Percentiles rank a stretch among this genome's conserved stretches.
Conservation (phyloP, 2,797 vertebrate genomes). For the Spinus olivaceus region DNA sequence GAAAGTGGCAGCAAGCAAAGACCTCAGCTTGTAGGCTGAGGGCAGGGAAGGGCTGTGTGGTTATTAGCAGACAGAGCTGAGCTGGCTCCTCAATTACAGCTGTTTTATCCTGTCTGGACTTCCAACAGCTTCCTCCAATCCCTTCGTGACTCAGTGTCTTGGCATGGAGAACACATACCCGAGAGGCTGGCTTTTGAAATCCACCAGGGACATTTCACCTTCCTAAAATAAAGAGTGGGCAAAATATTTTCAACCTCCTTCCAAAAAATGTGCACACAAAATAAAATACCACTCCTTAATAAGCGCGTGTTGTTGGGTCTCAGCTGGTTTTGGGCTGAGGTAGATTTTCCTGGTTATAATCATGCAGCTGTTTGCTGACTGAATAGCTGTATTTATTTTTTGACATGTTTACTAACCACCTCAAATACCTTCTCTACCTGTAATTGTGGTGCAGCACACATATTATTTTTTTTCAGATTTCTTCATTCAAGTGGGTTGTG, state of each 20-base stretch:
- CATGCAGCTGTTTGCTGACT: constrained; percentile 48
- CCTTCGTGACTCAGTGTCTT: constrained; percentile 59
- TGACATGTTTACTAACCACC: constrained; percentile 62
- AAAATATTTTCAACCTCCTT: constrained; percentile 50
- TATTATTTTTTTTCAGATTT: constrained; percentile 15
- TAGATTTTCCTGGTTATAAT: constrained; percentile 60
- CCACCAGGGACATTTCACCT: constrained; percentile 48
- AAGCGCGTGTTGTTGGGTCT: neutral
- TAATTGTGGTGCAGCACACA: constrained; percentile 40
- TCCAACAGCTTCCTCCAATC: constrained; percentile 44
- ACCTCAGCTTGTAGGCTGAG: neutral
- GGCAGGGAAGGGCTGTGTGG: neutral
- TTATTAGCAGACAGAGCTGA: neutral
- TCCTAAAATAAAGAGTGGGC: constrained; percentile 65
- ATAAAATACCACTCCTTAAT: constrained; percentile 30
- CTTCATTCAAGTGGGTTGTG: constrained; percentile 53
- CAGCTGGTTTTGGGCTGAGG: constrained; percentile 29
- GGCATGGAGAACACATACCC: constrained; percentile 32
- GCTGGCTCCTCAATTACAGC: constrained; percentile 23
- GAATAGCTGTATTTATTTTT: constrained; percentile 69
- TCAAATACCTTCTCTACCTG: constrained; percentile 49
- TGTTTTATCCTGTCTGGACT: constrained; percentile 41
- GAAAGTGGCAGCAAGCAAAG: constrained; percentile 3
- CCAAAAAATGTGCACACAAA: neutral
- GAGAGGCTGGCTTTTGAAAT: constrained; percentile 36